phyloP scores from a whole-genome alignment of 1,140 invertebrate species.

The Lordiphosa collinella region DNA sequence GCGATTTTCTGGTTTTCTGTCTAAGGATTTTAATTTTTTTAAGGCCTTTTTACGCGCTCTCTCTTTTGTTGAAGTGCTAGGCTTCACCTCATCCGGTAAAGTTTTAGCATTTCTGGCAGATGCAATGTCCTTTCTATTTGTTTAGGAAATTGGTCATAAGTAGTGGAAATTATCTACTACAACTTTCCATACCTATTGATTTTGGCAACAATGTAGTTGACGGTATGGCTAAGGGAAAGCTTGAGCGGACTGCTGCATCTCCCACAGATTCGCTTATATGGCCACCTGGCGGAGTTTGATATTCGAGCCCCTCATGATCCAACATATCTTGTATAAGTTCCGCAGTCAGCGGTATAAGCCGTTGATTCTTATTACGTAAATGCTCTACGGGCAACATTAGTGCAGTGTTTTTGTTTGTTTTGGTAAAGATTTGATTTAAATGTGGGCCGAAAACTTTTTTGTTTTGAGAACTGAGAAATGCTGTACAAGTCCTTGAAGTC shows the following conservation, averaged over 20 bases:
- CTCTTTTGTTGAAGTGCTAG: no score
- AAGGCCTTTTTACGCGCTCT: background rate
- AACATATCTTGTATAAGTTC: constrained; percentile 27
- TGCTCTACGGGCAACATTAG: constrained; percentile 15
- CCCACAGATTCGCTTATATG: background rate
- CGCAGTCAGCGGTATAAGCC: constrained; percentile 2
- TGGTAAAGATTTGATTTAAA: constrained; percentile 1
- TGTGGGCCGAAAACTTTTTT: no score
- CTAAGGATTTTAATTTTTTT: background rate
- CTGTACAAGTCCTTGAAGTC: no score
- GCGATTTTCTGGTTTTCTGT: background rate
- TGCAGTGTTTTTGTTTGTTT: background rate
- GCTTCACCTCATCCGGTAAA: no score
- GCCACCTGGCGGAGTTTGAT: constrained; percentile 12
- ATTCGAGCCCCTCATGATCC: constrained; percentile 4
- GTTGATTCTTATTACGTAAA: background rate
- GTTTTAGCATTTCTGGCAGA: no score
- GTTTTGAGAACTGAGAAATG: no score
- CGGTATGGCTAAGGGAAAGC: no score
- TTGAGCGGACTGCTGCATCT: background rate
- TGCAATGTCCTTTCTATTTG: no score
- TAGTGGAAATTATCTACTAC: no score
- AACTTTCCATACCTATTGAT: background rate
- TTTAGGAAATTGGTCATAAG: no score
- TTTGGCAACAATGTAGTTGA: no score